Conservation (phyloP, 1,140 invertebrate species). For the Aphaenogaster ashmeadi region DNA sequence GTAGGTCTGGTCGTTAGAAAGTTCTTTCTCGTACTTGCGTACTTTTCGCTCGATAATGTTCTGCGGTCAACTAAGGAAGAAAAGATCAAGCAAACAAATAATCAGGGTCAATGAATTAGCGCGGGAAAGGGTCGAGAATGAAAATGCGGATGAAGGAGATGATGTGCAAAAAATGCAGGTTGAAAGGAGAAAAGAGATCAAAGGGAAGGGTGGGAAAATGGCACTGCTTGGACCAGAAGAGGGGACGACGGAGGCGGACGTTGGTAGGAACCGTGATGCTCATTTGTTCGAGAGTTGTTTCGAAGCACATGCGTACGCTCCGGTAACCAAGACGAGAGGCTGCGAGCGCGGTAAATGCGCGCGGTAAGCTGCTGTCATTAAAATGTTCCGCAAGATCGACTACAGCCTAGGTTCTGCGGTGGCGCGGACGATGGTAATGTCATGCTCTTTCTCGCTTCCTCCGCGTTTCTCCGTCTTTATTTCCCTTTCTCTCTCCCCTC, state of each 20-base stretch:
- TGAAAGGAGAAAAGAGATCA: not conserved
- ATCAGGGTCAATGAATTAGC: not conserved
- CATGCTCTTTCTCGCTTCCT: constrained; percentile 56
- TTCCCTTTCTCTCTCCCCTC: constrained; percentile 30
- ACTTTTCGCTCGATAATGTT: constrained; percentile 21
- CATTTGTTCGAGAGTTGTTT: constrained; percentile 84
- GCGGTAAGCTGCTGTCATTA: constrained; percentile 86
- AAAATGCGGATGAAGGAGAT: not conserved
- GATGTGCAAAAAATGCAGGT: constrained; percentile 1
- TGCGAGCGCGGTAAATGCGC: constrained; percentile 78
- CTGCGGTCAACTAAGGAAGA: constrained; percentile 2
- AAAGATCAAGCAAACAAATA: constrained; percentile 19
- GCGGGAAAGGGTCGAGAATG: too few species aligned
- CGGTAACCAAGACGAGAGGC: constrained; percentile 81
- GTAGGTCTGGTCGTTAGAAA: constrained; percentile 38
- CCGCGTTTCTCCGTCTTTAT: not conserved
- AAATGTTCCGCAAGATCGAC: constrained; percentile 87
- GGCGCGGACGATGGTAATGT: constrained; percentile 77
- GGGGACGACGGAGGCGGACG: not conserved
- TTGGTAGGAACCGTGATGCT: constrained; percentile 73
- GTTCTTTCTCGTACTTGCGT: not conserved
- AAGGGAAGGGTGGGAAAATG: constrained; percentile 47
- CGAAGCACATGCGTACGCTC: constrained; percentile 79
- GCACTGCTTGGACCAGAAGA: constrained; percentile 24
- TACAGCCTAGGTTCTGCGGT: constrained; percentile 77